These are phyloP conservation scores for Epinephelus coioides DNA, from an alignment of 2,797 vertebrate species.

Conservation along the genomic window DNA sequence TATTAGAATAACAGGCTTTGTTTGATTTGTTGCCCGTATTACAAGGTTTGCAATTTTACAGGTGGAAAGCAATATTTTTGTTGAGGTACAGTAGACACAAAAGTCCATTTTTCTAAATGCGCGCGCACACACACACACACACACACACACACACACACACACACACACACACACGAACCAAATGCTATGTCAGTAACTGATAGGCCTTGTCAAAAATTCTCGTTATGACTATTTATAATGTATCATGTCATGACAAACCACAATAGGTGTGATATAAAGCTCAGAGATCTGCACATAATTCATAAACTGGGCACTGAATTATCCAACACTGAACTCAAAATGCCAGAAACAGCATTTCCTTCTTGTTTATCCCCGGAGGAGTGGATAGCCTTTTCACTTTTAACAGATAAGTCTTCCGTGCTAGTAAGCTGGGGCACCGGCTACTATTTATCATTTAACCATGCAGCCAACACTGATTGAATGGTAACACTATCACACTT, in stretches of 20 bases:
- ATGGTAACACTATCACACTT: conserved; percentile 14
- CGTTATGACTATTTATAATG: conserved; percentile 28
- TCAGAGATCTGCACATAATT: conserved; percentile 44
- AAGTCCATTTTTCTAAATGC: neutral
- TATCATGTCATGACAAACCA: conserved; percentile 9
- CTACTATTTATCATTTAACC: conserved; percentile 60
- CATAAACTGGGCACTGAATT: conserved; percentile 60
- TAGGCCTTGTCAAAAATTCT: conserved; percentile 4
- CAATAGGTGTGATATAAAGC: conserved; percentile 35
- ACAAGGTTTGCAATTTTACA: neutral
- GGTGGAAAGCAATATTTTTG: neutral
- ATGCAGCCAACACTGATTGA: conserved; percentile 43
- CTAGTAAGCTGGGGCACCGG: conserved; percentile 1
- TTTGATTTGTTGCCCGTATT: conserved; percentile 12
- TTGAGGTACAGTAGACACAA: neutral
- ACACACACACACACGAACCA: neutral
- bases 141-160: no score
- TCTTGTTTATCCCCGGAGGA: conserved; percentile 64
- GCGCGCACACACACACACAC: neutral
- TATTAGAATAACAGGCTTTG: neutral
- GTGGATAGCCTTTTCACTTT: conserved; percentile 64
- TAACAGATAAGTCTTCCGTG: conserved; percentile 50
- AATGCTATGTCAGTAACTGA: conserved; percentile 35
- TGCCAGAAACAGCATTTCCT: conserved; percentile 68
- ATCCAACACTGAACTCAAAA: conserved; percentile 59